A percentile compares a stretch with the other conserved stretches of the same genome.
Conservation (phyloP, 2,888 invertebrate genomes). For the Calameuta idolon region DNA sequence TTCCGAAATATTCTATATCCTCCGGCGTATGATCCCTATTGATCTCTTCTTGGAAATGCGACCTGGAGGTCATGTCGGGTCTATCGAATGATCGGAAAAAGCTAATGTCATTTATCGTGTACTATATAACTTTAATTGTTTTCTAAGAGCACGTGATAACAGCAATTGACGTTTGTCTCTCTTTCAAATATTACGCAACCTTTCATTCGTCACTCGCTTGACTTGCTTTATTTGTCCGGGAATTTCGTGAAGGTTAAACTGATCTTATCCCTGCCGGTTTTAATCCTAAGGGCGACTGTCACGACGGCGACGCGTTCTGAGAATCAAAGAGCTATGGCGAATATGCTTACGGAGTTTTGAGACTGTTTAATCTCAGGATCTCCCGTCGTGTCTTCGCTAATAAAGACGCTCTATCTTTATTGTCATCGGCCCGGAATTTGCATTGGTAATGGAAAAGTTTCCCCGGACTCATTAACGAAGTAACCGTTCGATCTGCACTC, state of each 20-base stretch:
- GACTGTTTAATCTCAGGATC: not conserved
- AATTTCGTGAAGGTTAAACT: not conserved
- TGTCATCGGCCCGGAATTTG: conserved; percentile 35
- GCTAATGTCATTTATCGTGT: no score
- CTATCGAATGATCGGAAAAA: not conserved
- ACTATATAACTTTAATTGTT: no score
- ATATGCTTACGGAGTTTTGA: not conserved
- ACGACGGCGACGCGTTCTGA: not conserved
- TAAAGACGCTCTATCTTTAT: conserved; percentile 4
- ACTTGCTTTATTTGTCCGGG: not conserved
- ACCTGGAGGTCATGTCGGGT: not conserved
- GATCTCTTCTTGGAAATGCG: not conserved
- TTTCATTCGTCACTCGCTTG: not conserved
- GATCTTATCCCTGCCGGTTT: not conserved
- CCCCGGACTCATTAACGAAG: conserved; percentile 46
- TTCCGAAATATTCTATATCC: no score
- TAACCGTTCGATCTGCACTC: conserved; percentile 32
- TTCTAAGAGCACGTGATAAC: no score
- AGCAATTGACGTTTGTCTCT: no score
- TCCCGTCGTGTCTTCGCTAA: not conserved
- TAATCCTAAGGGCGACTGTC: not conserved
- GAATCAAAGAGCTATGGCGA: not conserved
- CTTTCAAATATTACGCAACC: no score
- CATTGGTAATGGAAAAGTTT: conserved; percentile 47
- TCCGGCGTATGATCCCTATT: not conserved